Conservation (phyloP, 2,113 vertebrate species). For the Cairina moschata region DNA sequence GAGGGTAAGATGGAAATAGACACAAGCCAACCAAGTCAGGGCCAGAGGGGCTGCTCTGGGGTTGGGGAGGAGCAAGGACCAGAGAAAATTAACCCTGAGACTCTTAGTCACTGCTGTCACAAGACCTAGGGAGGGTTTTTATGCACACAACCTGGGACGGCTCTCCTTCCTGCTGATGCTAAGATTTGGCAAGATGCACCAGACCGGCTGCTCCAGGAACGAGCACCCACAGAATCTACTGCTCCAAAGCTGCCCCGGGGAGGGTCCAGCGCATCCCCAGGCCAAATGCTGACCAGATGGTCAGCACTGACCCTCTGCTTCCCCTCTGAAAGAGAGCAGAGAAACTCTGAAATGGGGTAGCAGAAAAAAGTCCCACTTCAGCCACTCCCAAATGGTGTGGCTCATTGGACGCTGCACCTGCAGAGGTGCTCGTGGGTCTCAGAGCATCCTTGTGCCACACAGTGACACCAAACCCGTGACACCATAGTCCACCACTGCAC, state of each 20-base stretch:
- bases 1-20: neutral
- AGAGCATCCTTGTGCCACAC: accelerated
- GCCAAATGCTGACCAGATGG: too few relatives aligned
- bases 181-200: accelerated
- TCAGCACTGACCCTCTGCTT: neutral
- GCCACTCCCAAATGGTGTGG: neutral
- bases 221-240: neutral
- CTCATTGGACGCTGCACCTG: accelerated
- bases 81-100: neutral
- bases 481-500: too few relatives aligned
- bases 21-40: neutral
- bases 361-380: neutral
- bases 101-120: neutral
- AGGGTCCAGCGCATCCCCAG: neutral
- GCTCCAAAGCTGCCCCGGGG: too few relatives aligned
- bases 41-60: neutral
- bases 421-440: accelerated
- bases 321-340: neutral
- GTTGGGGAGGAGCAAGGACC: neutral
- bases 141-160: neutral
- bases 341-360: neutral
- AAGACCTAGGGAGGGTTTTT: neutral
- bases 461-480: neutral
- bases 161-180: neutral
- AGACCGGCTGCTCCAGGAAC: neutral